phyloP scores from a whole-genome alignment of 2,888 invertebrate species.

The Molorchus minor region DNA sequence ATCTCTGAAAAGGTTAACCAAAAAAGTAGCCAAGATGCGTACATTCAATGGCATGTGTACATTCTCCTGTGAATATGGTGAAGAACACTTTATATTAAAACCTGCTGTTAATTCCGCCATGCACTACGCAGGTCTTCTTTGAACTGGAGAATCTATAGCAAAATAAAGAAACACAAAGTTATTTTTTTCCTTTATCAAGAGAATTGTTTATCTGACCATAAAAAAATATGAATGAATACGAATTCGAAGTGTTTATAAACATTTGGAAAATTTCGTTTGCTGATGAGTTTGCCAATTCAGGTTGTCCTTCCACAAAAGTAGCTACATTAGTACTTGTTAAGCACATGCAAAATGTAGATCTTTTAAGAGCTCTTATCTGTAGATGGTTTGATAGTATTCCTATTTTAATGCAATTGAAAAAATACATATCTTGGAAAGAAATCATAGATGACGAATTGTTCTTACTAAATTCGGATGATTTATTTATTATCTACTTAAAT shows the following conservation, averaged over 20 bases:
- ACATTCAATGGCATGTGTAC: too few relatives aligned
- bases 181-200: conserved; percentile 2
- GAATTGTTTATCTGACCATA: conserved; percentile 20
- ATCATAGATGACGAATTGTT: conserved; percentile 15
- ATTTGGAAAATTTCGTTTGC: background rate
- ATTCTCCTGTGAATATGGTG: too few relatives aligned
- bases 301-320: conserved; percentile 2
- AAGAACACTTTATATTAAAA: conserved; percentile 18
- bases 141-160: conserved; percentile 17
- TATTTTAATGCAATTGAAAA: conserved; percentile 19
- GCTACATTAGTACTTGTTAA: background rate
- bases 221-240: conserved; percentile 17
- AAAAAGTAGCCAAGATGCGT: too few relatives aligned
- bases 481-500: conserved; percentile 23
- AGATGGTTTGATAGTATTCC: conserved; percentile 28
- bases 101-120: conserved; percentile 16
- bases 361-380: conserved; percentile 3
- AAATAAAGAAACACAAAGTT: conserved; percentile 1
- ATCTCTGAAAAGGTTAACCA: too few relatives aligned
- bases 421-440: conserved; percentile 13
- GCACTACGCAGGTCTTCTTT: conserved; percentile 19
- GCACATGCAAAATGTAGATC: background rate
- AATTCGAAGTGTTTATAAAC: conserved; percentile 3
- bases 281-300: background rate
- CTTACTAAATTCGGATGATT: conserved; percentile 25